A percentile compares a stretch with the other conserved stretches of the same genome.
phyloP scores from a whole-genome alignment of 2,797 vertebrate genomes.

The Yasuhikotakia modesta region DNA sequence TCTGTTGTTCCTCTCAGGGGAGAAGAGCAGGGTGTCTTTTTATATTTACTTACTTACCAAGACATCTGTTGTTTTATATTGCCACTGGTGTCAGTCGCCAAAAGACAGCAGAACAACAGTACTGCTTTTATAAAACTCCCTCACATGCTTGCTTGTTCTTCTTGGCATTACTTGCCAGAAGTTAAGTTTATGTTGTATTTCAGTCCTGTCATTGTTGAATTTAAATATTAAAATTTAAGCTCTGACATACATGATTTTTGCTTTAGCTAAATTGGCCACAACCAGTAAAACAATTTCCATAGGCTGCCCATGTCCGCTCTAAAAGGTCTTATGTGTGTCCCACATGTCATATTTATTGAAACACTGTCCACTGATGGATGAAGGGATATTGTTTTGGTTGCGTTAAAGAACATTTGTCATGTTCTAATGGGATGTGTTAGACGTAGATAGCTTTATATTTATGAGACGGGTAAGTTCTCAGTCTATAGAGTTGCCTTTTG shows the following conservation, averaged over 20 bases:
- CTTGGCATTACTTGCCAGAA: constrained; percentile 38
- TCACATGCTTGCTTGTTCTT: neutral
- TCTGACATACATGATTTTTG: constrained; percentile 79
- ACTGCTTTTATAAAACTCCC: constrained; percentile 49
- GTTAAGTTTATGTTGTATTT: constrained; percentile 74
- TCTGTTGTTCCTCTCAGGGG: constrained; percentile 25
- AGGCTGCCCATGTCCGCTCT: constrained; percentile 42
- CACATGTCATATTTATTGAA: constrained; percentile 32
- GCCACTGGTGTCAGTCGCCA: neutral
- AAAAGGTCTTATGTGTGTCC: constrained; percentile 24
- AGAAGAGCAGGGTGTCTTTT: constrained; percentile 23
- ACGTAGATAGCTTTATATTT: constrained; percentile 72
- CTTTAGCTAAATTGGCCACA: constrained; percentile 81
- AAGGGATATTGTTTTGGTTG: constrained; percentile 72
- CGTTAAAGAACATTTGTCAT: constrained; percentile 76
- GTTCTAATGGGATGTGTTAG: constrained; percentile 74
- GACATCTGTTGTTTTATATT: constrained; percentile 18
- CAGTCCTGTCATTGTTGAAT: constrained; percentile 73
- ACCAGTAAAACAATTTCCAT: constrained; percentile 75
- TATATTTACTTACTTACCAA: constrained; percentile 32
- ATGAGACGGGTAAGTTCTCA: constrained; percentile 61
- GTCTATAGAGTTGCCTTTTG: constrained; percentile 60
- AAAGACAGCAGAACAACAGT: constrained; percentile 5
- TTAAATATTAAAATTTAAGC: constrained; percentile 83
- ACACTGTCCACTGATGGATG: constrained; percentile 20